Conservation (phyloP, 2,888 invertebrate genomes). For the Acleris cristana region DNA sequence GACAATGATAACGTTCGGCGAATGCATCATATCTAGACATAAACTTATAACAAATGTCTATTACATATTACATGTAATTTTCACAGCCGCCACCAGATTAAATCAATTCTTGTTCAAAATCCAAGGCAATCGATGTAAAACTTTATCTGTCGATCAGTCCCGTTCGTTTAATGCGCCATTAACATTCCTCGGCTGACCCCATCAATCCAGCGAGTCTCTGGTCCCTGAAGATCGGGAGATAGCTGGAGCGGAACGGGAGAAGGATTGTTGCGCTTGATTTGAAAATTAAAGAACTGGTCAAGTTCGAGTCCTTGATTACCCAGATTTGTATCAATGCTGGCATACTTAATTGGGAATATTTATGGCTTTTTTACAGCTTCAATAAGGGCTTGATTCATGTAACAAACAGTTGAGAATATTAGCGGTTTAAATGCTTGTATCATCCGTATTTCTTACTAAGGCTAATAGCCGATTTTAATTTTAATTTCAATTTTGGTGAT, state of each 20-base stretch:
- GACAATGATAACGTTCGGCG: no score
- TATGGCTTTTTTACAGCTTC: no score
- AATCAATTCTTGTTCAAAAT: slow-evolving; percentile 24
- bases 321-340: background rate
- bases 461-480: no score
- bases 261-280: slow-evolving; percentile 1
- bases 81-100: slow-evolving; percentile 1
- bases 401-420: no score
- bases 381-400: no score
- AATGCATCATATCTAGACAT: no score
- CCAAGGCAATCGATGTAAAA: slow-evolving; percentile 22
- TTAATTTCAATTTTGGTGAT: no score
- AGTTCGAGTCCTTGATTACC: background rate
- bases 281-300: background rate
- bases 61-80: no score
- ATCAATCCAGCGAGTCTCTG: slow-evolving; percentile 9
- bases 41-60: no score
- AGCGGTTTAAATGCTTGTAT: no score
- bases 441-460: no score
- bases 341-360: background rate
- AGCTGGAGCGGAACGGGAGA: slow-evolving; percentile 9
- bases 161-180: slow-evolving; percentile 9
- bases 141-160: slow-evolving; percentile 19
- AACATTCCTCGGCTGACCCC: slow-evolving; percentile 9
- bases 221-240: slow-evolving; percentile 10